Conservation (phyloP, 64 coral and sea anemone species). For the Astreopora myriophthalma region DNA sequence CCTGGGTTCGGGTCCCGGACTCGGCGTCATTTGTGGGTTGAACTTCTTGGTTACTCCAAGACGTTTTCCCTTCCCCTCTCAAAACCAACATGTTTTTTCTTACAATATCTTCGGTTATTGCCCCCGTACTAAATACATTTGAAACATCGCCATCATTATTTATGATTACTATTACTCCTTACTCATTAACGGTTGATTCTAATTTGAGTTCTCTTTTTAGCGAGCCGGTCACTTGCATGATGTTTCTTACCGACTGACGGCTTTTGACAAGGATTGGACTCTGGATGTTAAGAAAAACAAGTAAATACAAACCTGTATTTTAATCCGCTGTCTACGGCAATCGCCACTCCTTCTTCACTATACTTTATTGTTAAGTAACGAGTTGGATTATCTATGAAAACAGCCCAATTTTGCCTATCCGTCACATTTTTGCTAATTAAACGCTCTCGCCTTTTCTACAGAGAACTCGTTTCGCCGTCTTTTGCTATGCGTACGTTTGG, state of each 20-base stretch:
- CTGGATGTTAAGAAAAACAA: conserved; percentile 66
- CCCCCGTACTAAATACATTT: not conserved
- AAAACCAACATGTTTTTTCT: no score
- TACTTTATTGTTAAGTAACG: not conserved
- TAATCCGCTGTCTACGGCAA: not conserved
- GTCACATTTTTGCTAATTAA: not conserved
- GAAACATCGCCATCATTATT: not conserved
- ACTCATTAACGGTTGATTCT: not conserved
- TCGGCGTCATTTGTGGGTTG: no score
- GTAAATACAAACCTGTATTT: not conserved
- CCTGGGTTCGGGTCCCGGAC: no score
- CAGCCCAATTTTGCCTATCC: not conserved
- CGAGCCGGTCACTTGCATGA: conserved; percentile 38
- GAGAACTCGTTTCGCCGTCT: conserved; percentile 1
- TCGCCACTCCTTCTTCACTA: not conserved
- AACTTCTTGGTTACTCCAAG: no score
- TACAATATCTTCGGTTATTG: no score
- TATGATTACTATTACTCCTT: not conserved
- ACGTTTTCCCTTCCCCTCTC: no score
- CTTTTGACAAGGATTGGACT: conserved; percentile 43
- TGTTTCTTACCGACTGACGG: conserved; percentile 4
- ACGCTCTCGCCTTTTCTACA: not conserved
- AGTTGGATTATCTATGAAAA: not conserved
- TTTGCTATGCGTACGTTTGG: conserved; percentile 32
- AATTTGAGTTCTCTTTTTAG: not conserved